A percentile compares a stretch with the other conserved stretches of the same genome.
These are phyloP conservation scores for Galaxea fascicularis DNA, from an alignment of 92 coral and sea anemone species.

Conservation along the genomic window DNA sequence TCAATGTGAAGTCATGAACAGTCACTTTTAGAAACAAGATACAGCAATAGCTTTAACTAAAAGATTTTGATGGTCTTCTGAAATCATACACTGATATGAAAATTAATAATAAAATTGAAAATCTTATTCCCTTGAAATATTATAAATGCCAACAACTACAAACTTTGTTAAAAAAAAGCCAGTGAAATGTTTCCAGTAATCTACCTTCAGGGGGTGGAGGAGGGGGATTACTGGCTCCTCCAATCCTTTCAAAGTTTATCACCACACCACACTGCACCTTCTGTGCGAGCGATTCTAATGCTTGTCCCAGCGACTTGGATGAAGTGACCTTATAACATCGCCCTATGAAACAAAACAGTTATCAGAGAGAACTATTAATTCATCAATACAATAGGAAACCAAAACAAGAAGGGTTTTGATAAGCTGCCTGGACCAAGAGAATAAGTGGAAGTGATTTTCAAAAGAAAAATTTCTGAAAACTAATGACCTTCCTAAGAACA, in stretches of 20 bases:
- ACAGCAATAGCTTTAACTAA: not conserved
- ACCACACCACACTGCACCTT: conserved; percentile 98
- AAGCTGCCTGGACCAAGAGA: too few relatives aligned
- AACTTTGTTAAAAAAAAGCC: too few relatives aligned
- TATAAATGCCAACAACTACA: too few relatives aligned
- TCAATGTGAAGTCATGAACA: not conserved
- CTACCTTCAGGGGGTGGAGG: conserved; percentile 69
- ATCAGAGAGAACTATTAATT: not conserved
- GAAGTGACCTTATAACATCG: conserved; percentile 90
- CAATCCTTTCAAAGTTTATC: conserved; percentile 97
- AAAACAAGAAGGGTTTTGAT: not conserved
- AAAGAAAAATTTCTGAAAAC: too few relatives aligned
- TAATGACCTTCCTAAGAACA: too few relatives aligned
- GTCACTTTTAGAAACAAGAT: too few relatives aligned
- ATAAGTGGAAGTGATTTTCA: too few relatives aligned
- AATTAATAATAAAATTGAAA: too few relatives aligned
- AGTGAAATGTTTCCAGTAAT: too few relatives aligned
- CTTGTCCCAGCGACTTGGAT: conserved; percentile 89
- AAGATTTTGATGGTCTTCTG: not conserved
- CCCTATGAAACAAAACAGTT: conserved; percentile 61
- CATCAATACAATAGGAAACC: not conserved
- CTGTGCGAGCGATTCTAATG: conserved; percentile 92
- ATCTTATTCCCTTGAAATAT: too few relatives aligned
- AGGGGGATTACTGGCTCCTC: conserved; percentile 84
- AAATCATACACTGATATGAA: not conserved